Conservation (phyloP, 2,797 vertebrate species). For the Arrhamphus sclerolepis region DNA sequence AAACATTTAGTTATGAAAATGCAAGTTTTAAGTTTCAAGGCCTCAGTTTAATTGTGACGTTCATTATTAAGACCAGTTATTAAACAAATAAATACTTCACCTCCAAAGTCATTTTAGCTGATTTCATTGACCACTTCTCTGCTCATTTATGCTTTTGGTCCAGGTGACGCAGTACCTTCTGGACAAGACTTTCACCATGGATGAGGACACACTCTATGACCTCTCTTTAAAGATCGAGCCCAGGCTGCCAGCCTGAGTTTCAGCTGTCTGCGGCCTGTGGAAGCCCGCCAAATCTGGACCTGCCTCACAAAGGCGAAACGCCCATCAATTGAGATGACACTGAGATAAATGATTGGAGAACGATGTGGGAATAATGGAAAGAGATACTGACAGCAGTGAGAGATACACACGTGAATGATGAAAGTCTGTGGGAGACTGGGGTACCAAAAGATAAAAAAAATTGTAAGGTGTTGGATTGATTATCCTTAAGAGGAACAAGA, state of each 20-base stretch:
- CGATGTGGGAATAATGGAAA: conserved; percentile 14
- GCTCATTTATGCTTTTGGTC: conserved; percentile 1
- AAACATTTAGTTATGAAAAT: too few species aligned
- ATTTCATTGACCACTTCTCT: too few species aligned
- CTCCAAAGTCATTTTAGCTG: too few species aligned
- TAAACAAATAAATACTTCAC: too few species aligned
- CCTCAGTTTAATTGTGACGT: too few species aligned
- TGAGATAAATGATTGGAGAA: conserved; percentile 33
- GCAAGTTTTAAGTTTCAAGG: too few species aligned
- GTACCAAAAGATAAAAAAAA: conserved; percentile 11
- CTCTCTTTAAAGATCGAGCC: conserved; percentile 95
- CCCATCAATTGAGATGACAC: conserved; percentile 54
- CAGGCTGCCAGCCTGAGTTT: conserved; percentile 91
- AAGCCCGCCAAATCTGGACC: conserved; percentile 45
- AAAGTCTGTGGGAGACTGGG: conserved; percentile 15
- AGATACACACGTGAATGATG: conserved; percentile 20
- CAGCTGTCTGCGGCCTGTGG: conserved; percentile 56
- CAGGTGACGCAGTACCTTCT: conserved; percentile 96
- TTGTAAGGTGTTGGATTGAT: conserved; percentile 18
- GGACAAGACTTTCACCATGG: conserved; percentile 93
- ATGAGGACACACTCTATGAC: conserved; percentile 95
- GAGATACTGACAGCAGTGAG: background rate
- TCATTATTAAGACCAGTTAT: too few species aligned
- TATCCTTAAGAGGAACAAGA: conserved; percentile 19
- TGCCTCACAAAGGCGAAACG: conserved; percentile 38